Base-by-base conservation (phyloP, 2,888 invertebrate species). In the Eristalinus sepulchralis region DNA sequence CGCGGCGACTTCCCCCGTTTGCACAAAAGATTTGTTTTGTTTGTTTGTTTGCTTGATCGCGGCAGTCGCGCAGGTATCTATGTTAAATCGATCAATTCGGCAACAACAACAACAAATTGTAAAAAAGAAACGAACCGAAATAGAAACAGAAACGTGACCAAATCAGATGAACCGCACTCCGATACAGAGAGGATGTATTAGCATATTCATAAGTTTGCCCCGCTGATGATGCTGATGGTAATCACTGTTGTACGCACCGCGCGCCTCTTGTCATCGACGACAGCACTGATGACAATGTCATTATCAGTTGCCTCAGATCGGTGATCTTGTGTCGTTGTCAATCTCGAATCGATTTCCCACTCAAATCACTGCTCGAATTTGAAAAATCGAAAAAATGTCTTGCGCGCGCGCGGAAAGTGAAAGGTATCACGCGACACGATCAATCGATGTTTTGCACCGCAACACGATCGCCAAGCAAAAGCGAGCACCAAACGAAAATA, bases 131-230 rank as follows among this genome's bases (percentile, higher is more conserved):
- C 17, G 47, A 47, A 17, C n/a, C n/a, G 47, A 47, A 39, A 39
- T 13, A n/a, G 5, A 39, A 39, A 47, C n/a, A 47, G n/a, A 84
- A 81, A 82, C 81, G 86, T 82, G 78, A 86, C 78, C 64, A 78
- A 55, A 68, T 34, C 20, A 47, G 47, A 66, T 9, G n/a, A 47
- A 33, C 63, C 64, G 75, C 62, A 64, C 66, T 47, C 47, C 68
- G 10, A 57, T 11, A 67, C 64, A 55, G 47, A 64, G 68, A 66
- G 73, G 70, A 82, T 79, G 34, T 34, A 88, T 88, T 88, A 88
- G 79, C 88, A 88, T 89, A 89, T 88, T 88, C 86, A 88, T 88
- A 86, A 83, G 85, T 85, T 83, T 86, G 73, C 75, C 75, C 71
- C 71, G 75, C 47, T 57, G 70, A 73, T 76, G 86, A 62, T 62